These are phyloP conservation scores for Odiellus spinosus DNA, from an alignment of 2,888 invertebrate genomes.

Conservation along the genomic window DNA sequence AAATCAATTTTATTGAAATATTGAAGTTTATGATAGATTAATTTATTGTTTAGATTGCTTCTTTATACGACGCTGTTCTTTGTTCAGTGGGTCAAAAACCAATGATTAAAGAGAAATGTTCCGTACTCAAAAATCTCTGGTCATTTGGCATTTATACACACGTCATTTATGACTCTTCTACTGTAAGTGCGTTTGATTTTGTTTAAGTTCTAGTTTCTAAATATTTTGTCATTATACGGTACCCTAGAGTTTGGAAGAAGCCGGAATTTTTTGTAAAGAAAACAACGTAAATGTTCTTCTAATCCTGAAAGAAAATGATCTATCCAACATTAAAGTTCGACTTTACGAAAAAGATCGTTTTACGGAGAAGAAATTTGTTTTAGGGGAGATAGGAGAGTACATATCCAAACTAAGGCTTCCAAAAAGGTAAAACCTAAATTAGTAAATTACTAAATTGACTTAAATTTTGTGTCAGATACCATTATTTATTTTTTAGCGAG, in stretches of 20 bases:
- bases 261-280: conserved; percentile 43
- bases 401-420: too few relatives aligned
- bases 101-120: conserved; percentile 38
- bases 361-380: too few relatives aligned
- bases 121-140: conserved; percentile 49
- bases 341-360: too few relatives aligned
- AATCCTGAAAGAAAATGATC: too few relatives aligned
- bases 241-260: conserved; percentile 43
- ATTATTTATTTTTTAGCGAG: too few relatives aligned
- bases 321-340: too few relatives aligned
- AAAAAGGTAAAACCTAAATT: too few relatives aligned
- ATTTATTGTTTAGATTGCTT: background rate
- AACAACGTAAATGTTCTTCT: conserved; percentile 21
- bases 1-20: background rate
- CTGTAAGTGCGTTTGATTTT: conserved; percentile 23
- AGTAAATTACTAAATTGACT: too few relatives aligned
- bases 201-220: too few relatives aligned
- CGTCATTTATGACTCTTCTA: conserved; percentile 39
- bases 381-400: too few relatives aligned
- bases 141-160: conserved; percentile 47
- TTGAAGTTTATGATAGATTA: background rate
- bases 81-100: conserved; percentile 43
- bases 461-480: too few relatives aligned
- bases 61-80: conserved; percentile 43
- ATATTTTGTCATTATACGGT: too few relatives aligned